Conservation (phyloP, 1,140 invertebrate species). For the Bombus vancouverensis region DNA sequence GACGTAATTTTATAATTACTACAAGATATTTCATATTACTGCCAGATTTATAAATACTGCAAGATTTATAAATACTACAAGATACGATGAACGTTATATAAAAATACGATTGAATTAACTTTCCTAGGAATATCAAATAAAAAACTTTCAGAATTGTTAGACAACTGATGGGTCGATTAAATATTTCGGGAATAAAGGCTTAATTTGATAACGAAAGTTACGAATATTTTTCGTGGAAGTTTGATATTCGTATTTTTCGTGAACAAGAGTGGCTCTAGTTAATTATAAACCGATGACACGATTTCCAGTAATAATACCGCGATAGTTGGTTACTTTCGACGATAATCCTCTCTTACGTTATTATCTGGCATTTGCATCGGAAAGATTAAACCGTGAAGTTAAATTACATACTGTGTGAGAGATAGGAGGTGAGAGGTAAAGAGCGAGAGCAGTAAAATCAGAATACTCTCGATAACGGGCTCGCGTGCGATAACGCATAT, state of each 20-base stretch:
- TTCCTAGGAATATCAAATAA: no score
- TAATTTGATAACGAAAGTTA: not conserved
- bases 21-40: no score
- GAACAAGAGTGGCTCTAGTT: not conserved
- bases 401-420: constrained; percentile 15
- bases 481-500: constrained; percentile 38
- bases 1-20: not conserved
- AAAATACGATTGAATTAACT: no score
- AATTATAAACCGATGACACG: constrained; percentile 5
- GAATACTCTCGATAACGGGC: constrained; percentile 36
- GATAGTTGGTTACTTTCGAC: constrained; percentile 6
- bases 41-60: no score
- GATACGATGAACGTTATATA: no score
- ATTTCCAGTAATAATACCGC: constrained; percentile 1
- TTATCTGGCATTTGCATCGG: constrained; percentile 10
- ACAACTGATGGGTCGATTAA: not conserved
- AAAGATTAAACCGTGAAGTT: constrained; percentile 35
- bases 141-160: not conserved
- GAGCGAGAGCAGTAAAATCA: not conserved
- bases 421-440: not conserved
- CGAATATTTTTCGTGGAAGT: no score
- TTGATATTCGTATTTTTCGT: no score
- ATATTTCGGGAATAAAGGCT: not conserved
- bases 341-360: constrained; percentile 7
- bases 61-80: no score